Evolutionary conservation across 1,140 invertebrate genomes (phyloP), one percentile per base, ranked within the genome.

Genomic region (Coenobita brevimanus): DNA sequence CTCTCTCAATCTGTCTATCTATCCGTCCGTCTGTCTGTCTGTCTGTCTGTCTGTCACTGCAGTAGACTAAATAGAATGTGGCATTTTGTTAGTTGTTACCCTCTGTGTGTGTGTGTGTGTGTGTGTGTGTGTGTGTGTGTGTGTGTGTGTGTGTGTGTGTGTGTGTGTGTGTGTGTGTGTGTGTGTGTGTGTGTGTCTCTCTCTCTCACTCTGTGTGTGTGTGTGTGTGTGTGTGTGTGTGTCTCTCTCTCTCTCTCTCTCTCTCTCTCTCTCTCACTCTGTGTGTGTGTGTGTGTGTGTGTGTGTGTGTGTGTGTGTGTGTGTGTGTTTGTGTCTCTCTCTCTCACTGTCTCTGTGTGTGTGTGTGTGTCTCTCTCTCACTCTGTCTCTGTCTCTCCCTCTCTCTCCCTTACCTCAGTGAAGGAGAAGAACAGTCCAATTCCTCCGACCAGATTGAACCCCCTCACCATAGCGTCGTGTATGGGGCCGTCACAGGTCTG

Each of bases 391-490:
- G 62, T 50, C 6, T 50, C 6, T 50, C 6, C 17, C 6, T 50
- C 6, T 50, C 6, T 50, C 21, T 86, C n/a, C 75, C 89, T 94
- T 94, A 99, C 98, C 97, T 99, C 98, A 75, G 97, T 98, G 92
- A 99, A 99, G 92, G 97, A 98, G 93, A 99, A 99, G 93, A 99
- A 98, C 41, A 99, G 93, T 88, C 97, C 98, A 91, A 99, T 96
- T 79, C 97, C 96, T 78, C 98, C 98, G 91, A 96, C 97, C 3
- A 97, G 93, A 92, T 97, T 96, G 91, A 99, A 97, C n/a, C 96
- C 97, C 92, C 96, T 95, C 91, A 96, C 95, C 90, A 98, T 97
- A 3, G 95, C 96, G 30, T 94, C 94, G 91, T 96, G 95, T 24
- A 98, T 93, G 92, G 95, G 95, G 1, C 94, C 92, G 93, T 96